phyloP scores from a whole-genome alignment of 2,888 invertebrate species.

The Ditula angustiorana region DNA sequence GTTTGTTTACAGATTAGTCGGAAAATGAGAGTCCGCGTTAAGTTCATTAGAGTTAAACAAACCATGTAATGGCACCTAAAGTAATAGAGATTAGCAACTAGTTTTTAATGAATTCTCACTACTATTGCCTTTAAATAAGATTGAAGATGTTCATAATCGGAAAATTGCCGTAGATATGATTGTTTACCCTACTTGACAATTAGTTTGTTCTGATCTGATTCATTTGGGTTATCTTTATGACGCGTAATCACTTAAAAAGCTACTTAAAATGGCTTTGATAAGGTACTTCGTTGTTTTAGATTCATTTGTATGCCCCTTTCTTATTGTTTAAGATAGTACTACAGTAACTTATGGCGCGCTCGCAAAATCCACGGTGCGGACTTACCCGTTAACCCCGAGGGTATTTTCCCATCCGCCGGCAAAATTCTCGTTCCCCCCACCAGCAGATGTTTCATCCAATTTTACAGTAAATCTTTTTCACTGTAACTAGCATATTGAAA shows the following conservation, averaged over 20 bases:
- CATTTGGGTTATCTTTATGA: background rate
- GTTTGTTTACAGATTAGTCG: background rate
- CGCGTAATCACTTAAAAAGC: background rate
- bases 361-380: conserved; percentile 17
- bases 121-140: too few species aligned
- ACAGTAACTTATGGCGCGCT: background rate
- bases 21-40: background rate
- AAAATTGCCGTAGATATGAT: too few species aligned
- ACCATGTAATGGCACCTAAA: too few species aligned
- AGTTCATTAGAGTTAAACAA: too few species aligned
- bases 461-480: conserved; percentile 20
- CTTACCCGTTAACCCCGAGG: conserved; percentile 18
- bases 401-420: conserved; percentile 23
- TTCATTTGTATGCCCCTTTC: background rate
- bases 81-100: too few species aligned
- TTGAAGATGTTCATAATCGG: too few species aligned
- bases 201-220: background rate
- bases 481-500: conserved; percentile 22
- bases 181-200: background rate
- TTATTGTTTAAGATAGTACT: background rate
- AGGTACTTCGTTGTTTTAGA: background rate
- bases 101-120: too few species aligned
- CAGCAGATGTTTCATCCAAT: conserved; percentile 20
- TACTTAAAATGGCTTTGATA: background rate
- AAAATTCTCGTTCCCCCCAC: conserved; percentile 18